Evolutionary conservation across 2,888 invertebrate species (phyloP), one percentile per base, ranked within the genome.

Genomic region (Synergus umbraculus): DNA sequence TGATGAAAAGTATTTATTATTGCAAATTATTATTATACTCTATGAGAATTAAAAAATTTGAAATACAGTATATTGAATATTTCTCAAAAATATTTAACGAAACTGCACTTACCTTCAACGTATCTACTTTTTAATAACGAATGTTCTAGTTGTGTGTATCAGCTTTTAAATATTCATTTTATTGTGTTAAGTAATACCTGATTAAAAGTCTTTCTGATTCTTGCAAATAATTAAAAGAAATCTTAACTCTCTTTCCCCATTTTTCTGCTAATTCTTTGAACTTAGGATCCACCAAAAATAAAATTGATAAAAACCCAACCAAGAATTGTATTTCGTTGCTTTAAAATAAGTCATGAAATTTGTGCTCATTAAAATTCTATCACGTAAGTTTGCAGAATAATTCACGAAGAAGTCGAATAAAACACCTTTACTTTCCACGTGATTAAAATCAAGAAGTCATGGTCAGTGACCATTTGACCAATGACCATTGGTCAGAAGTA

Each of bases 101-200:
- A 44, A 18, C 18, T 46, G 67, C 67, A 67, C 67, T 67, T 67
- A 67, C 44, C 67, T 67, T 64, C 37, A 15, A 29, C 9, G 18
- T 1, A 44, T 22, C 44, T 66, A 4, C 37, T 43, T 67, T 22
- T 12, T 1, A 4, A 43, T 5, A 44, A 4, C 1, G 46, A 67
- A 18, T 12, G 5, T 44, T 67, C 41, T 43, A 46, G n/a, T 66
- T 18, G n/a, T 64, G 7, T 37, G 18, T 37, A 58, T 37, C 64
- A 29, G 15, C 2, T 15, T 64, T 64, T 12, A 37, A 64, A 15
- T 37, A 41, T n/a, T n/a, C n/a, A 7, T 65, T 65, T 29, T 43
- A 13, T 65, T 29, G 8, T 65, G 2, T 43, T 10, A 65, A 41
- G 41, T n/a, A 41, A 41, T 43, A 41, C 1, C 49, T n/a, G 0